Evolutionary conservation across 2,888 invertebrate species (phyloP).

Genomic region (Sepiola atlantica): DNA sequence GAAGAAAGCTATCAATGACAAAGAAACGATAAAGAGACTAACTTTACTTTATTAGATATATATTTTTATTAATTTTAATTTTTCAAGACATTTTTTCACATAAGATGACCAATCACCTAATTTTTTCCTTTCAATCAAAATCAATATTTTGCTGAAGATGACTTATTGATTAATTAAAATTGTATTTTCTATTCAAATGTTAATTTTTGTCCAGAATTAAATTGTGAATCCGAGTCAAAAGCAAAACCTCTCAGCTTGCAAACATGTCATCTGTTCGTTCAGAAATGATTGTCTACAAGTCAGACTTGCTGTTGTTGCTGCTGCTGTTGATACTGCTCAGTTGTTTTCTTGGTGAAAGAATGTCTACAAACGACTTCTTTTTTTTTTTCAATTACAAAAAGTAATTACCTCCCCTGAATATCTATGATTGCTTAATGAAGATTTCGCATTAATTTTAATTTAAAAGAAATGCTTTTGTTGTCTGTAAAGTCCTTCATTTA

Average conservation of each 20-base stretch:
- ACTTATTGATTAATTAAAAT: not conserved
- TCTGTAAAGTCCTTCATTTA: not conserved
- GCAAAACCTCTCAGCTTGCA: not conserved
- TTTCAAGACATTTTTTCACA: not conserved
- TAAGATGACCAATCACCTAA: not conserved
- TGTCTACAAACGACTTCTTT: too few relatives aligned
- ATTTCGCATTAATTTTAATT: not conserved
- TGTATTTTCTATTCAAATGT: not conserved
- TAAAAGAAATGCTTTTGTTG: not conserved
- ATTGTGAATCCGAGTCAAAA: not conserved
- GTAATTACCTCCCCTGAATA: not conserved
- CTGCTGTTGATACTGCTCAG: too few relatives aligned
- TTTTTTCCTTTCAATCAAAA: not conserved
- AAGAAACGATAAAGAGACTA: too few relatives aligned
- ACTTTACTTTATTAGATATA: too few relatives aligned
- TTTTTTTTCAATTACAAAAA: too few relatives aligned
- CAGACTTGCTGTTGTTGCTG: too few relatives aligned
- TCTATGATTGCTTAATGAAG: not conserved
- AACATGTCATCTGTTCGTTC: not conserved
- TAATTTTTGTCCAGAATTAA: not conserved
- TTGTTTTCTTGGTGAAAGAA: not conserved
- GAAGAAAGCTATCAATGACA: too few relatives aligned
- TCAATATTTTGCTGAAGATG: not conserved
- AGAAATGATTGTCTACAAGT: not conserved
- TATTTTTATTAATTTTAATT: not conserved